Base-by-base conservation (phyloP, 2,888 invertebrate genomes). In the Vandiemenella viatica region DNA sequence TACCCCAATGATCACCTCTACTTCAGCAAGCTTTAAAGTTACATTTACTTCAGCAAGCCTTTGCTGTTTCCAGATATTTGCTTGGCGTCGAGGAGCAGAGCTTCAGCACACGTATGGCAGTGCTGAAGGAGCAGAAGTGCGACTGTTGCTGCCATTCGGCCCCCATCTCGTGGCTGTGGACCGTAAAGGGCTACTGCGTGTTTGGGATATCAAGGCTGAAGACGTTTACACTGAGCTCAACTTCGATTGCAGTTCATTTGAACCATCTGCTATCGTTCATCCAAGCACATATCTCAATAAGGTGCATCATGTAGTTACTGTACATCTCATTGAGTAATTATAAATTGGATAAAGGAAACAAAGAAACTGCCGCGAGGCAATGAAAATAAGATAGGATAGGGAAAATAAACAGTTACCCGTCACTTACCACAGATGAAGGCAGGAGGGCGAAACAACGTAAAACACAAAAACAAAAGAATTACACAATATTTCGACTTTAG, bases 271-370 rank as follows among this genome's bases (percentile, higher is more conserved):
- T 0, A 55, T 95, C n/a, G 71, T 85, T 49, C 98, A 98, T 71
- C 98, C 97, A 0, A 81, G 79, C 19, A 91, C 96, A 0, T 98
- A 97, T 64, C 66, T 93, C 15, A 97, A 98, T 63, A 98, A 98
- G 63, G 43, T 53, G 22, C 44, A 6, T 23, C 26, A 23, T 8
- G 26, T n/a, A n/a, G n/a, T n/a, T n/a, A n/a, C n/a, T n/a, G n/a
- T n/a, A n/a, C n/a, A n/a, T n/a, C n/a, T n/a, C n/a, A n/a, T n/a
- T n/a, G n/a, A n/a, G n/a, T n/a, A n/a, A n/a, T n/a, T n/a, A n/a
- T n/a, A n/a, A n/a, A n/a, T n/a, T n/a, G n/a, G n/a, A n/a, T n/a
- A n/a, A n/a, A n/a, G n/a, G n/a, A n/a, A n/a, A n/a, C n/a, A n/a
- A n/a, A n/a, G n/a, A n/a, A n/a, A n/a, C n/a, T n/a, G n/a, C n/a